Conservation (phyloP, 2,888 invertebrate genomes). For the Podotricha telesiphe region DNA sequence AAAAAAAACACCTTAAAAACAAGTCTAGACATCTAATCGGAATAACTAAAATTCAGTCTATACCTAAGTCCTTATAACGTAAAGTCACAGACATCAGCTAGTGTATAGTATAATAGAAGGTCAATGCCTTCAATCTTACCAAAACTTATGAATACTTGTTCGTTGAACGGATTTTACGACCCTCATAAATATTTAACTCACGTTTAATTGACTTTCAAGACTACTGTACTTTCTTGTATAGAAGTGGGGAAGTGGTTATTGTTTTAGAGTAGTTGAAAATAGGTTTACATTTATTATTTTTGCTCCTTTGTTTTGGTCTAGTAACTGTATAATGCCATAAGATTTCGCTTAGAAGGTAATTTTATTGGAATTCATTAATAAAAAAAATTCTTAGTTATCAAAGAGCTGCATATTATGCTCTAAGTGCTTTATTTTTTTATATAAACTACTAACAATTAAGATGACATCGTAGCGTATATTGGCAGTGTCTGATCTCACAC, state of each 20-base stretch:
- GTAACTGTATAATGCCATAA: no score
- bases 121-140: background rate
- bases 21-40: constrained; percentile 11
- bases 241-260: background rate
- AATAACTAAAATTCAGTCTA: constrained; percentile 3
- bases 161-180: constrained; percentile 3
- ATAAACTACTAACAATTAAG: no score
- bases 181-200: constrained; percentile 4
- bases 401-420: no score
- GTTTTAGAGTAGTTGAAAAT: no score
- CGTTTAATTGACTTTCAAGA: background rate
- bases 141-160: constrained; percentile 5
- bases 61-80: background rate
- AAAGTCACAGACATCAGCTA: constrained; percentile 10
- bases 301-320: no score
- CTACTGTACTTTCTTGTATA: background rate
- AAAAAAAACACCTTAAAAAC: background rate
- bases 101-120: constrained; percentile 3
- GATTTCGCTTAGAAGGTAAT: no score
- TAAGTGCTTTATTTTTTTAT: no score
- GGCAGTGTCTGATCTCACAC: background rate
- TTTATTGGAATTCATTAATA: no score
- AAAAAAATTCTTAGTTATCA: no score
- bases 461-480: no score
- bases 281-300: no score